phyloP scores from a whole-genome alignment of 1,140 invertebrate species.

The Drosophila tsacasi region DNA sequence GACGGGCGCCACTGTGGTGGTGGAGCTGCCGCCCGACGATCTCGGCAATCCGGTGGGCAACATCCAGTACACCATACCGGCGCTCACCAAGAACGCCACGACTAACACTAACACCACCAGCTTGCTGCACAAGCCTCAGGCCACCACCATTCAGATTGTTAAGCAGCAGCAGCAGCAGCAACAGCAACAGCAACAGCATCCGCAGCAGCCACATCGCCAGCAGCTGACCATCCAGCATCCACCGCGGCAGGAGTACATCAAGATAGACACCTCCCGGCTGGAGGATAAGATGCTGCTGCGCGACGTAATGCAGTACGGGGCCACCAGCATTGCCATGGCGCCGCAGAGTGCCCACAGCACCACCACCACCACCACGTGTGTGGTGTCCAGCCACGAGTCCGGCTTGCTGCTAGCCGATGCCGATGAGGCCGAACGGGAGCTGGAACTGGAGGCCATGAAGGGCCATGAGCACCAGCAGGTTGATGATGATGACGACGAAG shows the following conservation, averaged over 20 bases:
- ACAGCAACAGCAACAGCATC: constrained; percentile 27
- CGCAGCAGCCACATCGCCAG: constrained; percentile 57
- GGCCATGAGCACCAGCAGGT: constrained; percentile 35
- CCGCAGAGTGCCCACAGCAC: constrained; percentile 40
- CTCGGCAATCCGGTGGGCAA: constrained; percentile 76
- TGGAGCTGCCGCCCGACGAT: constrained; percentile 77
- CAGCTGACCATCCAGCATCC: constrained; percentile 61
- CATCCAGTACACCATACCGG: constrained; percentile 80
- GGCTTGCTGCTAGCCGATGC: constrained; percentile 66
- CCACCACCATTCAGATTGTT: constrained; percentile 75
- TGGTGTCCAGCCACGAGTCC: constrained; percentile 60
- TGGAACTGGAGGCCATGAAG: constrained; percentile 67
- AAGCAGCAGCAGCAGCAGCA: constrained; percentile 65
- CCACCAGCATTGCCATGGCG: constrained; percentile 64
- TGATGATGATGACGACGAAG: constrained; percentile 45
- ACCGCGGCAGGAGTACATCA: constrained; percentile 73
- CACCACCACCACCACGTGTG: constrained; percentile 31
- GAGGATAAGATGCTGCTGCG: constrained; percentile 78
- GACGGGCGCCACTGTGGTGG: constrained; percentile 76
- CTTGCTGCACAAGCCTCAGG: constrained; percentile 70
- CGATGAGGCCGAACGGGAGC: constrained; percentile 66
- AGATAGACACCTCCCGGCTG: constrained; percentile 75
- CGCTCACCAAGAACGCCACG: constrained; percentile 67
- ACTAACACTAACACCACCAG: constrained; percentile 64
- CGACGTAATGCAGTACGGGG: constrained; percentile 80